Conservation (phyloP, 2,113 vertebrate species). For the Bujurquina vittata region DNA sequence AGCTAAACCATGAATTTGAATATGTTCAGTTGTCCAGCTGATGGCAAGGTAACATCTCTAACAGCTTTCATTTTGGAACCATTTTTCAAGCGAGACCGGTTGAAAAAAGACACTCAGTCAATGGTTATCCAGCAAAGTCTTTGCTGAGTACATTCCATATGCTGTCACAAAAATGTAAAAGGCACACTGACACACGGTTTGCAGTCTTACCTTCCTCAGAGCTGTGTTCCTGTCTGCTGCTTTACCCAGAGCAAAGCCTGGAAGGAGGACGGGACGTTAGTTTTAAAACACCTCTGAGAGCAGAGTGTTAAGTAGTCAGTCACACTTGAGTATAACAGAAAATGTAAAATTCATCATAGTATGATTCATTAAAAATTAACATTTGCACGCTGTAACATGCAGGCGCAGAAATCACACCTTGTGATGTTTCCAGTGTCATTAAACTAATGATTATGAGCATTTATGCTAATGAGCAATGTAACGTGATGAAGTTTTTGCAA, state of each 20-base stretch:
- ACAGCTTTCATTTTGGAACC: neutral
- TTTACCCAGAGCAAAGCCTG: slow-evolving; percentile 95
- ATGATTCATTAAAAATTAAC: neutral
- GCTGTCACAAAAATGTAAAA: neutral
- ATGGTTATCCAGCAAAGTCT: neutral
- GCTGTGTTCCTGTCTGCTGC: slow-evolving; percentile 87
- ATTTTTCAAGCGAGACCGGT: neutral
- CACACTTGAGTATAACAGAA: neutral
- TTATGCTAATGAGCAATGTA: neutral
- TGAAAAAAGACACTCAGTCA: neutral
- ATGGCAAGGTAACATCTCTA: neutral
- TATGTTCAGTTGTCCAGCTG: neutral
- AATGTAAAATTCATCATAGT: neutral
- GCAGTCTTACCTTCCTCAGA: slow-evolving; percentile 86
- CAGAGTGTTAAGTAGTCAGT: neutral
- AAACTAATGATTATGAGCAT: neutral
- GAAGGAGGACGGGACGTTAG: neutral
- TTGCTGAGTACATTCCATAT: neutral
- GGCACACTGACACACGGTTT: neutral
- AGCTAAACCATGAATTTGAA: neutral
- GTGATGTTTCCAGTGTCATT: neutral
- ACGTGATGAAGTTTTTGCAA: neutral
- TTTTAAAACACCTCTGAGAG: neutral
- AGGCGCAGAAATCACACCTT: neutral
- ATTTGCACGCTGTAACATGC: neutral